Conservation (phyloP, 2,113 vertebrate species). For the Sander vitreus region DNA sequence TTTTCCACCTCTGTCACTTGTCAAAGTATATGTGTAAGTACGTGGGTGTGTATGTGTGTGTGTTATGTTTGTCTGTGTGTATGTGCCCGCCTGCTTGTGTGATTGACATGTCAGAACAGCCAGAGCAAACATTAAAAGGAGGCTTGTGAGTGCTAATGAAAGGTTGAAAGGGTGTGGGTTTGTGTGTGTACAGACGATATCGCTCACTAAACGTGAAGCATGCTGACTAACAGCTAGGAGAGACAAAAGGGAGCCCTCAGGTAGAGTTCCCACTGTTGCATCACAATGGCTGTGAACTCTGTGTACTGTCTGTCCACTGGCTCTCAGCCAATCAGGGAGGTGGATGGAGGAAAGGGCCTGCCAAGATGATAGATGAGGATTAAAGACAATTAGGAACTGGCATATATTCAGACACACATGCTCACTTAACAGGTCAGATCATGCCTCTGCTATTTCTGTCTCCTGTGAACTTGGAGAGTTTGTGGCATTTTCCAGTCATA, state of each 20-base stretch:
- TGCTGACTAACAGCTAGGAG: conserved; percentile 58
- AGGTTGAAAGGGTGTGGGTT: conserved; percentile 63
- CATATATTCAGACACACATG: conserved; percentile 23
- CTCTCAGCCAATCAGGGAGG: conserved; percentile 72
- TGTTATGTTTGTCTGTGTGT: conserved; percentile 9
- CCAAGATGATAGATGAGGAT: conserved; percentile 70
- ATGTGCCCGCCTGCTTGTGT: conserved; percentile 29
- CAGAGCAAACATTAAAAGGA: conserved; percentile 66
- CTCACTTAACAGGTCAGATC: conserved; percentile 59
- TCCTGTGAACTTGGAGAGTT: conserved; percentile 6
- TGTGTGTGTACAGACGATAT: conserved; percentile 61
- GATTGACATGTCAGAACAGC: conserved; percentile 70
- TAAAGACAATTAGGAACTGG: conserved; percentile 58
- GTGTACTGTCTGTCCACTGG: conserved; percentile 71
- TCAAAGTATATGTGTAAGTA: conserved; percentile 12
- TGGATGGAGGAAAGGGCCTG: conserved; percentile 53
- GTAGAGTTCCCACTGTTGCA: conserved; percentile 65
- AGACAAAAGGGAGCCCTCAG: conserved; percentile 73
- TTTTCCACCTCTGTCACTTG: conserved; percentile 58
- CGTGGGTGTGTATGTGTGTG: conserved; percentile 6
- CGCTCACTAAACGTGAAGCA: conserved; percentile 56
- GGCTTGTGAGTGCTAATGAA: conserved; percentile 65
- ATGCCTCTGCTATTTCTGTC: conserved; percentile 36
- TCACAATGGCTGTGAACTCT: conserved; percentile 69
- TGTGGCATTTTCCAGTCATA: conserved; percentile 13